Conservation (phyloP, 2,113 vertebrate species). For the Tyrannus savana region DNA sequence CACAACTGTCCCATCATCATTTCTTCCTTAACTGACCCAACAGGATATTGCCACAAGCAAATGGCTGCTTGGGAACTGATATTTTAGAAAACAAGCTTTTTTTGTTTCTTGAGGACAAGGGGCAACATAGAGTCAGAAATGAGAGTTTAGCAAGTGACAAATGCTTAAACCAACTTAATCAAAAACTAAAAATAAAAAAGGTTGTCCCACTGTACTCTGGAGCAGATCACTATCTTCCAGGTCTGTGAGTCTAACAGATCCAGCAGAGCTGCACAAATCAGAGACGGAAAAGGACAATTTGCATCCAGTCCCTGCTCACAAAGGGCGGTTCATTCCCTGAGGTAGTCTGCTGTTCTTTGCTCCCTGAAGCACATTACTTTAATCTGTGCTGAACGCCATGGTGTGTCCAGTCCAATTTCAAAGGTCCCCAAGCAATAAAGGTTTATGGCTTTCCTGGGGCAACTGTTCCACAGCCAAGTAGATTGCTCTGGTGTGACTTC, state of each 20-base stretch:
- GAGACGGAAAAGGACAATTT: neutral
- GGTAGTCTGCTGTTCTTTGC: neutral
- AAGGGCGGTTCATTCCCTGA: neutral
- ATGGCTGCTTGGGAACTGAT: neutral
- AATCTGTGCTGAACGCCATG: neutral
- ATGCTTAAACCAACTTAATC: neutral
- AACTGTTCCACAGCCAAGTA: neutral
- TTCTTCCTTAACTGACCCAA: neutral
- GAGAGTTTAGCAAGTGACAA: neutral
- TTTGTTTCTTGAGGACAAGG: neutral
- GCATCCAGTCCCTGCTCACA: neutral
- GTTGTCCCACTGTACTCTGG: neutral
- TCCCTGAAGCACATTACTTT: neutral
- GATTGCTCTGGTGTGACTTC: neutral
- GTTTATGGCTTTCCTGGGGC: slow-evolving; percentile 16
- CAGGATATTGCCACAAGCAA: neutral
- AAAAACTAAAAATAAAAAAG: neutral
- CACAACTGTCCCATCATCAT: neutral
- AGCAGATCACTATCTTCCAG: neutral
- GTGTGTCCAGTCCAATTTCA: neutral
- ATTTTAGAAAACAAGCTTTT: neutral
- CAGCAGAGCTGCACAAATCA: neutral
- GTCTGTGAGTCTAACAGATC: neutral
- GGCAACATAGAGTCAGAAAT: neutral
- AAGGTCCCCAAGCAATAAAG: slow-evolving; percentile 11